Base-by-base conservation (phyloP, 2,113 vertebrate species). In the Pollachius pollachius region DNA sequence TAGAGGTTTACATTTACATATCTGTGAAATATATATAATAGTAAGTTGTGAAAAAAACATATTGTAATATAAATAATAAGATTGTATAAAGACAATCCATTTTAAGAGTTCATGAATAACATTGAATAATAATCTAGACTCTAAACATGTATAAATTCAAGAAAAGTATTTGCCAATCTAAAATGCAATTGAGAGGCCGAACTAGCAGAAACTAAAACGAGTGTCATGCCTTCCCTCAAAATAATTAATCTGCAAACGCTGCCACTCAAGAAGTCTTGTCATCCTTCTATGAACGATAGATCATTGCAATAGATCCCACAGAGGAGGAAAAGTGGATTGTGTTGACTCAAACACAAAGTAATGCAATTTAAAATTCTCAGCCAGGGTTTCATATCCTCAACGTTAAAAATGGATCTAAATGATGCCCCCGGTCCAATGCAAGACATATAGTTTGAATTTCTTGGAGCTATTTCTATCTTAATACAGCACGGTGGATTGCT, bases 281-380 rank as follows among this genome's bases (percentile, higher is more conserved):
- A 82, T 70, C 86, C 85, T 84, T 74, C 71, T 48, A 48, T 75
- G 84, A 87, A 90, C 85, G 78, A 81, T 76, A 80, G 87, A 77
- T 82, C 60, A 37, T 68, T 83, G 80, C 78, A 70, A 77, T 63
- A 75, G 79, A 83, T 52, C 65, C 4, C 81, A 85, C 61, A 79
- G 73, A 34, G 48, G 37, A 68, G 73, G 71, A 73, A 73, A 64
- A 27, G 64, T 77, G 67, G 81, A 87, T 86, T 83, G 83, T 88
- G 85, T 88, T 87, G 85, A 86, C 82, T 82, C 71, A 81, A 83
- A 81, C 75, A 52, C 75, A 65, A 87, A 69, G 67, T 78, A 71
- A 72, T 77, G 82, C 88, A 87, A 88, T 88, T 88, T 88, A 89
- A 87, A 82, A 80, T 87, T 84, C 79, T 21, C 83, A 89, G 81